Percentiles rank a stretch among this genome's conserved stretches.
Conservation (phyloP, 2,888 invertebrate genomes). For the Muschampia plurimacula region DNA sequence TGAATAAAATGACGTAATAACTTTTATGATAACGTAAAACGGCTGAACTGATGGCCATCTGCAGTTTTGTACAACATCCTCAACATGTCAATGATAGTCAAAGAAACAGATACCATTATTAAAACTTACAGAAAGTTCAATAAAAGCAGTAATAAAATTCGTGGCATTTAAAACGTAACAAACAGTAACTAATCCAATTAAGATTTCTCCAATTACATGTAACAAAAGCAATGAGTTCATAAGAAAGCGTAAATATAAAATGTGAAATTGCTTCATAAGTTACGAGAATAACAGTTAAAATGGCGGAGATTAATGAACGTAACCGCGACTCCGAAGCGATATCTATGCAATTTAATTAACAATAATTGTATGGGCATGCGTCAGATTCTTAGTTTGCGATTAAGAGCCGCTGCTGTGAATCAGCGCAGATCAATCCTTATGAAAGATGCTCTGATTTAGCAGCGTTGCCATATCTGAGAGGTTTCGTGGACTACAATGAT, state of each 20-base stretch:
- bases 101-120: not conserved
- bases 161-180: not conserved
- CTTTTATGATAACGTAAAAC: no score
- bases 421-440: constrained; percentile 54
- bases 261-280: constrained; percentile 16
- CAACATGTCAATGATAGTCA: not conserved
- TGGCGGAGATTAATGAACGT: constrained; percentile 41
- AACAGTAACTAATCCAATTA: constrained; percentile 1
- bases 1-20: not conserved
- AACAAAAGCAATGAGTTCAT: constrained; percentile 8
- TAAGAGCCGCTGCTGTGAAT: constrained; percentile 51
- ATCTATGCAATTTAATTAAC: constrained; percentile 43
- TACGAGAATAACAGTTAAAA: constrained; percentile 26
- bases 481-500: not conserved
- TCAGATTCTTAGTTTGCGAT: constrained; percentile 41
- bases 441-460: constrained; percentile 40
- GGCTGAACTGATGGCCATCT: no score
- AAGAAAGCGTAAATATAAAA: constrained; percentile 17
- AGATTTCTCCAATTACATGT: constrained; percentile 11
- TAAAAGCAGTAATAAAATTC: not conserved
- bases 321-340: constrained; percentile 18
- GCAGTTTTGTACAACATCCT: not conserved
- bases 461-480: not conserved
- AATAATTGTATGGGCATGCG: constrained; percentile 42
- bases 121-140: not conserved